Percentiles rank a stretch among this genome's conserved stretches.
phyloP scores from a whole-genome alignment of 2,888 invertebrate genomes.

The Ametastegia equiseti region DNA sequence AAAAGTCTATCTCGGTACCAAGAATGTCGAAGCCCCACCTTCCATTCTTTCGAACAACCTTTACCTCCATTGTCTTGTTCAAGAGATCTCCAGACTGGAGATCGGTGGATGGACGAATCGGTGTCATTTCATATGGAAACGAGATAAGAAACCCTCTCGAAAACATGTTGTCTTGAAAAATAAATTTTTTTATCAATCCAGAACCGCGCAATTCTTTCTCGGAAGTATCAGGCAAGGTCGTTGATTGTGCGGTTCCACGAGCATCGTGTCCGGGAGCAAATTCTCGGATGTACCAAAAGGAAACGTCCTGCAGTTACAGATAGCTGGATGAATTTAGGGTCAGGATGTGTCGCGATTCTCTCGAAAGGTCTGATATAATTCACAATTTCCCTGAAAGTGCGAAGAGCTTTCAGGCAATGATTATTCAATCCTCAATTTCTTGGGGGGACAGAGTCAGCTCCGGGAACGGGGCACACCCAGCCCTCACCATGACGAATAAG shows the following conservation, averaged over 20 bases:
- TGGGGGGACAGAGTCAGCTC: not conserved
- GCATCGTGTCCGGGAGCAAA: not conserved
- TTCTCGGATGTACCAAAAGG: not conserved
- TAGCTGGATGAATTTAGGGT: not conserved
- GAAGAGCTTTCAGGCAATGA: not conserved
- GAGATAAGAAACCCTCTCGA: not conserved
- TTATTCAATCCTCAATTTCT: not conserved
- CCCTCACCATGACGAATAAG: not conserved
- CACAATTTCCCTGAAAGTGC: not conserved
- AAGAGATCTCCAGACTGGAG: not conserved
- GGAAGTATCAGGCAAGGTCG: not conserved
- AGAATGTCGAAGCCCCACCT: constrained; percentile 6
- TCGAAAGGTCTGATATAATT: not conserved
- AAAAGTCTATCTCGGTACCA: not conserved
- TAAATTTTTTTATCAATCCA: not conserved
- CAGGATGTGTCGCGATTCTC: not conserved
- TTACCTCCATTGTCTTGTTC: constrained; percentile 15
- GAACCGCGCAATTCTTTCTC: no score
- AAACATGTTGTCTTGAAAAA: no score
- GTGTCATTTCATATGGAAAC: not conserved
- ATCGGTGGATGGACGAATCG: no score
- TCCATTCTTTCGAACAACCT: constrained; percentile 10
- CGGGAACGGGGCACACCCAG: constrained; percentile 36
- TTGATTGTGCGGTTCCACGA: not conserved
- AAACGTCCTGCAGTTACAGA: not conserved